Percentiles rank a stretch among this genome's conserved stretches.
These are phyloP conservation scores for Molossus molossus DNA, from an alignment of 2,797 vertebrate species.

Conservation along the genomic window DNA sequence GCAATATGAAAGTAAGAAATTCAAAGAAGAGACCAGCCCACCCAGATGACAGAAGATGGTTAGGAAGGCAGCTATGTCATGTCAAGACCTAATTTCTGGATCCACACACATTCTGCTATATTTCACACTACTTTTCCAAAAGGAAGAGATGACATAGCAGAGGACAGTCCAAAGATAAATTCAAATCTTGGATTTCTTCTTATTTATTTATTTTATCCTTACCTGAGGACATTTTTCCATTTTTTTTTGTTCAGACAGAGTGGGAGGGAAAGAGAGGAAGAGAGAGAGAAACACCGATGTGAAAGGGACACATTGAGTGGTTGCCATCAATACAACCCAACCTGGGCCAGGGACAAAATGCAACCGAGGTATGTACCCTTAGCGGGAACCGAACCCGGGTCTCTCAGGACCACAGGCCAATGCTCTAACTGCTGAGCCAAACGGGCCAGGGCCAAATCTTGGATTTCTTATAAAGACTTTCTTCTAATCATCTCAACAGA, in stretches of 20 bases:
- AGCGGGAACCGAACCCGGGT: too few species aligned
- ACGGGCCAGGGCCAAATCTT: neutral
- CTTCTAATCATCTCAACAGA: neutral
- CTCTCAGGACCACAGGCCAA: too few species aligned
- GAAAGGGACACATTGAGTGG: too few species aligned
- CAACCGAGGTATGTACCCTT: too few species aligned
- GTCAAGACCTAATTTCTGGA: neutral
- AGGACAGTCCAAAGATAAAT: neutral
- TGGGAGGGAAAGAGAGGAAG: too few species aligned
- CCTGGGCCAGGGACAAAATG: too few species aligned
- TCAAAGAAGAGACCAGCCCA: neutral
- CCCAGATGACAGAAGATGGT: neutral
- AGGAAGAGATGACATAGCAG: neutral
- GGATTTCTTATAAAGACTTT: slow-evolving; percentile 1
- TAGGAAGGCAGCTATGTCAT: neutral
- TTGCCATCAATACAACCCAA: too few species aligned
- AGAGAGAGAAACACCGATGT: too few species aligned
- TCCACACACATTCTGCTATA: neutral
- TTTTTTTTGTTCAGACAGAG: too few species aligned
- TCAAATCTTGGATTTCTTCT: neutral
- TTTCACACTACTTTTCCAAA: slow-evolving; percentile 18
- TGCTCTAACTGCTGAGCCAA: too few species aligned
- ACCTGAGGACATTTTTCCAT: too few species aligned
- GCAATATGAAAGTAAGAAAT: slow-evolving; percentile 22
- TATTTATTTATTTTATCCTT: too few species aligned